These are phyloP conservation scores for Sinopyrophorus schimmeli DNA, from an alignment of 2,888 invertebrate genomes.

Conservation along the genomic window DNA sequence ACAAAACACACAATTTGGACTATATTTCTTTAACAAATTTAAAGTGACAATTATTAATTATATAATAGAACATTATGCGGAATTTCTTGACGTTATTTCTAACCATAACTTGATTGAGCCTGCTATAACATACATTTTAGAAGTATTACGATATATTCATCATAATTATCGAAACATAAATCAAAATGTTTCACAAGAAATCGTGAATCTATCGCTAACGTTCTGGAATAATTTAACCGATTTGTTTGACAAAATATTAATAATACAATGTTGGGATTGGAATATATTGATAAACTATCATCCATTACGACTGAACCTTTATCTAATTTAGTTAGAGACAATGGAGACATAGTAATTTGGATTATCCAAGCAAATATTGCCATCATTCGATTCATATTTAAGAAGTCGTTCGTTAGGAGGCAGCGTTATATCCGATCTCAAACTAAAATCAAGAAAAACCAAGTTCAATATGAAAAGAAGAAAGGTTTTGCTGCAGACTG, in stretches of 20 bases:
- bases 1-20: conserved; percentile 39
- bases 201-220: conserved; percentile 31
- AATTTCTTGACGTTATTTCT: conserved; percentile 32
- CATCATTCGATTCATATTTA: conserved; percentile 59
- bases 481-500: conserved; percentile 46
- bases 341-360: conserved; percentile 28
- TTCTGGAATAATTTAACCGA: conserved; percentile 39
- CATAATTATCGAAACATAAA: conserved; percentile 29
- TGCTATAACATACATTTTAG: conserved; percentile 19
- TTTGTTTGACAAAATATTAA: conserved; percentile 37
- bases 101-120: neutral
- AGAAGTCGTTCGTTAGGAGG: conserved; percentile 31
- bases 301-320: conserved; percentile 3
- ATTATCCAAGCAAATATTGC: conserved; percentile 56
- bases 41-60: conserved; percentile 39
- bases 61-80: conserved; percentile 40
- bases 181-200: conserved; percentile 15
- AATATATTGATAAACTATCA: conserved; percentile 37
- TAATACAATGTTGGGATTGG: conserved; percentile 35
- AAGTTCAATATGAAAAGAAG: conserved; percentile 46
- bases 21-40: conserved; percentile 44
- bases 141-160: conserved; percentile 31
- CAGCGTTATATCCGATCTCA: conserved; percentile 15
- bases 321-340: conserved; percentile 12
- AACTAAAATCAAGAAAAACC: conserved; percentile 40